These are phyloP conservation scores for Corvus hawaiiensis DNA, from an alignment of 2,113 vertebrate genomes.

Conservation along the genomic window DNA sequence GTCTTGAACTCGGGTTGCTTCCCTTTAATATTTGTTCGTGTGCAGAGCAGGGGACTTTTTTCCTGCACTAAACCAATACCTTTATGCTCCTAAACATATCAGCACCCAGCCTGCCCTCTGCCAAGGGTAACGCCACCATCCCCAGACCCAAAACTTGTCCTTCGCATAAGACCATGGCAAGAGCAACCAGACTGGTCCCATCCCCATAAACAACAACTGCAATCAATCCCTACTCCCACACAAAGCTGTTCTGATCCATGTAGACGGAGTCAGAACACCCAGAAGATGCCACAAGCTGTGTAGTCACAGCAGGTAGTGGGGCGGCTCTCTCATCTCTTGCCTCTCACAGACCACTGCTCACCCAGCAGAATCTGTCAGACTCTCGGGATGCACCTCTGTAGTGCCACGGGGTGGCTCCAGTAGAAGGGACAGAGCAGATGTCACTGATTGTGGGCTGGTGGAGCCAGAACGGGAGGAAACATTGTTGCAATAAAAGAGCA, in stretches of 20 bases:
- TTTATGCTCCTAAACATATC: neutral
- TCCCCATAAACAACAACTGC: neutral
- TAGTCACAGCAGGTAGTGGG: accelerated
- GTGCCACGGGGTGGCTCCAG: neutral
- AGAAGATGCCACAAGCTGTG: accelerated
- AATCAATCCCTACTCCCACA: neutral
- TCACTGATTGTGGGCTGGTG: neutral
- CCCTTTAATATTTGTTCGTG: neutral
- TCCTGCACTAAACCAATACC: neutral
- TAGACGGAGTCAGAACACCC: neutral
- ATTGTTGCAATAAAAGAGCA: accelerated
- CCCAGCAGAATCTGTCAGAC: neutral
- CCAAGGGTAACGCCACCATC: neutral
- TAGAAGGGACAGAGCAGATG: neutral
- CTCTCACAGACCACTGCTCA: neutral
- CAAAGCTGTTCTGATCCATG: neutral
- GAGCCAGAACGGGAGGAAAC: accelerated
- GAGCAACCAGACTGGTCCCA: neutral
- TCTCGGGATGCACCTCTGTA: neutral
- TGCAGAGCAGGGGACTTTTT: neutral
- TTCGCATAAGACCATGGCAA: accelerated
- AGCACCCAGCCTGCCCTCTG: neutral
- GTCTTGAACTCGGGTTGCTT: neutral
- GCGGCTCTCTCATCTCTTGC: neutral
- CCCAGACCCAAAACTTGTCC: neutral